Conservation (phyloP, 2,797 vertebrate species). For the Yasuhikotakia modesta region DNA sequence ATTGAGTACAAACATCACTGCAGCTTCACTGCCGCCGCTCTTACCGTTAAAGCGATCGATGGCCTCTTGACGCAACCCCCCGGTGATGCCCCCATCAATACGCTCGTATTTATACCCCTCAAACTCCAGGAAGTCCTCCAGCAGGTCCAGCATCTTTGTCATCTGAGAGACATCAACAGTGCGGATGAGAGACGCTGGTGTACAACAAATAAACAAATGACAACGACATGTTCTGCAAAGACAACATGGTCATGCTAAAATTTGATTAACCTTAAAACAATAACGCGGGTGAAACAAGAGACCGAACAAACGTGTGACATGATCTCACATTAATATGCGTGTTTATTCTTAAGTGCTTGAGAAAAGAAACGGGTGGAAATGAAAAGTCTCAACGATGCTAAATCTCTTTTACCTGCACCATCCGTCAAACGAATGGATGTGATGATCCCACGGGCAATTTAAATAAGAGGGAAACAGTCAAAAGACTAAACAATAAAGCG, state of each 20-base stretch:
- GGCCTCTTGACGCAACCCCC: slow-evolving; percentile 92
- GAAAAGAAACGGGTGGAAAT: slow-evolving; percentile 44
- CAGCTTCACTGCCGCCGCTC: slow-evolving; percentile 31
- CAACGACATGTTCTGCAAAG: not conserved
- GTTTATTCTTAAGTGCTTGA: slow-evolving; percentile 41
- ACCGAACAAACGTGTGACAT: not conserved
- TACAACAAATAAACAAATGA: not conserved
- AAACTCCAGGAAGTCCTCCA: slow-evolving; percentile 95
- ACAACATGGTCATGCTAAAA: not conserved
- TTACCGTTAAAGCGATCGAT: slow-evolving; percentile 98
- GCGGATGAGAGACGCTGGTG: not conserved
- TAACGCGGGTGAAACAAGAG: not conserved
- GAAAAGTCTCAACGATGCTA: slow-evolving; percentile 40
- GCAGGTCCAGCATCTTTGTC: slow-evolving; percentile 98
- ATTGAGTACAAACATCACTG: slow-evolving; percentile 25
- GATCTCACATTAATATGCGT: slow-evolving; percentile 34
- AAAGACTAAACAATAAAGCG: slow-evolving; percentile 47
- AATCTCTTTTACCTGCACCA: slow-evolving; percentile 27
- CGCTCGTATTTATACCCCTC: slow-evolving; percentile 98
- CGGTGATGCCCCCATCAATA: slow-evolving; percentile 94
- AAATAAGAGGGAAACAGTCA: slow-evolving; percentile 38
- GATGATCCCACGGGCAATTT: slow-evolving; percentile 31
- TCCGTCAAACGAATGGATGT: slow-evolving; percentile 47
- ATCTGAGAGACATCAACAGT: slow-evolving; percentile 77
- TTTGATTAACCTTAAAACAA: not conserved